phyloP scores from a whole-genome alignment of 2,113 vertebrate species.

The Dolichallabes microphthalmus region DNA sequence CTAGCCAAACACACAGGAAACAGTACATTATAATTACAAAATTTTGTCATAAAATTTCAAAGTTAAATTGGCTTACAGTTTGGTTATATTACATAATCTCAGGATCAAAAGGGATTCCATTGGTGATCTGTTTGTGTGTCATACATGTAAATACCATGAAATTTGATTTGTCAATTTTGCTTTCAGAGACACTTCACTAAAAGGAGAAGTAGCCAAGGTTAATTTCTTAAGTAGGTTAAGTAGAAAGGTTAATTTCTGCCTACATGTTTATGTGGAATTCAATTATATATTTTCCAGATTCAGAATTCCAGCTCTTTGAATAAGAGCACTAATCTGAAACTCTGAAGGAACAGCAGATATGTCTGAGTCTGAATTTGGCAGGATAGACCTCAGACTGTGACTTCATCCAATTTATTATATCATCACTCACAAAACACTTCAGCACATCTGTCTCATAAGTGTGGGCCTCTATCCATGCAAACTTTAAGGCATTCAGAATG shows the following conservation, averaged over 20 bases:
- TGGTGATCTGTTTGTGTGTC: conserved; percentile 3
- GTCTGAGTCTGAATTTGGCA: conserved; percentile 25
- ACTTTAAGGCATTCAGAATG: not conserved
- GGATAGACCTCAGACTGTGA: conserved; percentile 1
- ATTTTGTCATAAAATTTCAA: conserved; percentile 12
- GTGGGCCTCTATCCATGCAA: conserved; percentile 5
- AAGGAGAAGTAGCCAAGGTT: no score
- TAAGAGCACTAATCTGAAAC: not conserved
- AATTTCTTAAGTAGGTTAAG: no score
- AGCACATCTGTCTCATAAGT: conserved; percentile 4
- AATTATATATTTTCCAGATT: not conserved
- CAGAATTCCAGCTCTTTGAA: not conserved
- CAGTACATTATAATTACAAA: not conserved
- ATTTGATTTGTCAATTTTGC: not conserved
- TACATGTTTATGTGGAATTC: not conserved
- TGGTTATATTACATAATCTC: not conserved
- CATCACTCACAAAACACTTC: conserved; percentile 25
- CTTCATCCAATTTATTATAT: conserved; percentile 35
- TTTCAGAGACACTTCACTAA: not conserved
- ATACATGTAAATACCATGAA: not conserved
- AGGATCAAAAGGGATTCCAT: not conserved
- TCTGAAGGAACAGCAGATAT: not conserved
- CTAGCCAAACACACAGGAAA: conserved; percentile 26
- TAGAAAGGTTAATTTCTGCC: not conserved
- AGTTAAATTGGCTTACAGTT: conserved; percentile 8